Percentiles rank a stretch among this genome's conserved stretches.
These are phyloP conservation scores for Ctena decussata DNA, from an alignment of 2,888 invertebrate genomes.

Conservation along the genomic window DNA sequence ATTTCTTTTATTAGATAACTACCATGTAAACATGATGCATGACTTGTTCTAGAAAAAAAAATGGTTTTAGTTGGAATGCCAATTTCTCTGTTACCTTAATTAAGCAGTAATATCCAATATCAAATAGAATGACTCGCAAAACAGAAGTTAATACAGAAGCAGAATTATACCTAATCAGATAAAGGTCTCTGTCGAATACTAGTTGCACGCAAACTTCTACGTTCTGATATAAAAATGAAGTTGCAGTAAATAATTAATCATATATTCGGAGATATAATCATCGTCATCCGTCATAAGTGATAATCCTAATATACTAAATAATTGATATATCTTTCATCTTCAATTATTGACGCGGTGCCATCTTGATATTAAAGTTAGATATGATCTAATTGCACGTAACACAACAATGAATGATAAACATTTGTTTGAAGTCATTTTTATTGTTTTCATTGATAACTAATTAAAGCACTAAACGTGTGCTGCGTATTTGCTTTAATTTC, in stretches of 20 bases:
- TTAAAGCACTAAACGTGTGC: no score
- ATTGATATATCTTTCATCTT: constrained; percentile 65
- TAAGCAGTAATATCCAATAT: no score
- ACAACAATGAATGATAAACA: no score
- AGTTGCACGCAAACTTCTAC: neutral
- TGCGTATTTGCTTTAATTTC: no score
- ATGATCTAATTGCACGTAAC: neutral
- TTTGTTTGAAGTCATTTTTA: no score
- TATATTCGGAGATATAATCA: constrained; percentile 58
- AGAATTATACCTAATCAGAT: neutral
- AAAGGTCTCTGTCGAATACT: neutral
- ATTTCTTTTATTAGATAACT: no score
- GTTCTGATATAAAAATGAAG: neutral
- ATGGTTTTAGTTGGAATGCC: no score
- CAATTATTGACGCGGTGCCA: neutral
- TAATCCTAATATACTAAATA: constrained; percentile 68
- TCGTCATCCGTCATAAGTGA: constrained; percentile 60
- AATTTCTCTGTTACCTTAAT: no score
- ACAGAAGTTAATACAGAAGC: neutral
- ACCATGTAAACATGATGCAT: no score
- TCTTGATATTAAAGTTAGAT: neutral
- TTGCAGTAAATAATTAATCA: constrained; percentile 64
- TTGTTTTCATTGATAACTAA: no score
- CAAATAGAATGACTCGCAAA: neutral
- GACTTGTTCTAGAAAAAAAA: no score